These are phyloP conservation scores for Caradrina clavipalpis DNA, from an alignment of 2,888 invertebrate species.

Conservation along the genomic window DNA sequence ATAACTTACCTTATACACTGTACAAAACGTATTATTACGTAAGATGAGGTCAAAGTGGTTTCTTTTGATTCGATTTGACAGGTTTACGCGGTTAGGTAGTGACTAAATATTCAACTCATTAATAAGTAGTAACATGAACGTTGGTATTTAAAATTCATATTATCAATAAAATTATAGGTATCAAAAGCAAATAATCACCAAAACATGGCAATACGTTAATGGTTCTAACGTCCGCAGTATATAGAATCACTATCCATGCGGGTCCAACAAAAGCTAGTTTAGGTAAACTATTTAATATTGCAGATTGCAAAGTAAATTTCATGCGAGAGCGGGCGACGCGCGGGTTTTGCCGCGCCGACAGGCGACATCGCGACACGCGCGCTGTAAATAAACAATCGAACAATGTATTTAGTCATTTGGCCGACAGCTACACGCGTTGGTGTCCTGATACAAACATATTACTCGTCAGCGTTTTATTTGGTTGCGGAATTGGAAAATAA, in stretches of 20 bases:
- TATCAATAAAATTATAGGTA: too few species aligned
- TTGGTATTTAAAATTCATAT: too few species aligned
- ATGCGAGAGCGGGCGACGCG: constrained; percentile 29
- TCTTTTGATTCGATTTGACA: too few species aligned
- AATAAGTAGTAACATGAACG: neutral
- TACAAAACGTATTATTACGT: neutral
- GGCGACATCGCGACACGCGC: constrained; percentile 28
- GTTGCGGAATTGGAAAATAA: constrained; percentile 33
- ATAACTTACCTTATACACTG: neutral
- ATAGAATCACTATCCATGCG: constrained; percentile 39
- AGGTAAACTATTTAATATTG: constrained; percentile 50
- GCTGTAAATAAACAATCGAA: constrained; percentile 55
- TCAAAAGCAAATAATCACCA: constrained; percentile 14
- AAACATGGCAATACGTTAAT: neutral
- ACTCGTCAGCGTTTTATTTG: constrained; percentile 49
- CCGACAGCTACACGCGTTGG: constrained; percentile 47
- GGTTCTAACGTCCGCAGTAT: constrained; percentile 17
- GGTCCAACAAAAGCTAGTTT: constrained; percentile 51
- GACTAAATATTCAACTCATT: neutral
- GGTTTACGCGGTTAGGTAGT: too few species aligned
- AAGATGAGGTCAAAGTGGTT: neutral
- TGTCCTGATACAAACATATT: constrained; percentile 47
- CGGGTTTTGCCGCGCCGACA: constrained; percentile 25
- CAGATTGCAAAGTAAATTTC: constrained; percentile 52
- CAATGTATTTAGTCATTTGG: constrained; percentile 60